These are phyloP conservation scores for Smithornis capensis DNA, from an alignment of 2,113 vertebrate species.

Conservation along the genomic window DNA sequence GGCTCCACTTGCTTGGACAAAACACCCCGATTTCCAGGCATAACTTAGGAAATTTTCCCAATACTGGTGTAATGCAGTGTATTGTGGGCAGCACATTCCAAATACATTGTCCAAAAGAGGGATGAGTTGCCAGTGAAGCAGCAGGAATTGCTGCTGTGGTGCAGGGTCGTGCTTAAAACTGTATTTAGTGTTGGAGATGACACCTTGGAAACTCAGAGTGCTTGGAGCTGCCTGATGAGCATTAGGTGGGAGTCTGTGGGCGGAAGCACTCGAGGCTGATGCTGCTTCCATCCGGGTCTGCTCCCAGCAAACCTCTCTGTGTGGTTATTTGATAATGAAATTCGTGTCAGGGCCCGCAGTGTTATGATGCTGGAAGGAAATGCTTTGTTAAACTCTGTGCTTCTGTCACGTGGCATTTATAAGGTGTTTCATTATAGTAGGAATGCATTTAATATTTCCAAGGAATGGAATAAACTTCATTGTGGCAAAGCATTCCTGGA, in stretches of 20 bases:
- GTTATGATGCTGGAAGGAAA: slow-evolving; percentile 27
- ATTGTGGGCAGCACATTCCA: neutral
- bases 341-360: neutral
- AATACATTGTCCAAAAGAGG: neutral
- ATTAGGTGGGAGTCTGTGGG: slow-evolving; percentile 21
- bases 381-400: neutral
- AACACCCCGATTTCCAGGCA: neutral
- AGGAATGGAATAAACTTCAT: neutral
- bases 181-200: neutral
- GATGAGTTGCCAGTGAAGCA: neutral
- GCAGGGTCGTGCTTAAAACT: neutral
- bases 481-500: neutral
- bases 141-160: neutral
- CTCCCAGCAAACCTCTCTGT: neutral
- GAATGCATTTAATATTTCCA: slow-evolving; percentile 39
- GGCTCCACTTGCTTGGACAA: neutral
- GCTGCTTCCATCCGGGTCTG: neutral
- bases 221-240: slow-evolving; percentile 5
- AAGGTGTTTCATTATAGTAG: slow-evolving; percentile 65
- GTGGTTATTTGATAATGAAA: neutral
- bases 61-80: neutral
- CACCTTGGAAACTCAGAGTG: neutral
- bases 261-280: neutral
- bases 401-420: neutral
- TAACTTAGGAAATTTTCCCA: neutral